Percentiles rank a stretch among this genome's conserved stretches.
Evolutionary conservation across 2,888 invertebrate genomes (phyloP).

Genomic region (Temnothorax unifasciatus): DNA sequence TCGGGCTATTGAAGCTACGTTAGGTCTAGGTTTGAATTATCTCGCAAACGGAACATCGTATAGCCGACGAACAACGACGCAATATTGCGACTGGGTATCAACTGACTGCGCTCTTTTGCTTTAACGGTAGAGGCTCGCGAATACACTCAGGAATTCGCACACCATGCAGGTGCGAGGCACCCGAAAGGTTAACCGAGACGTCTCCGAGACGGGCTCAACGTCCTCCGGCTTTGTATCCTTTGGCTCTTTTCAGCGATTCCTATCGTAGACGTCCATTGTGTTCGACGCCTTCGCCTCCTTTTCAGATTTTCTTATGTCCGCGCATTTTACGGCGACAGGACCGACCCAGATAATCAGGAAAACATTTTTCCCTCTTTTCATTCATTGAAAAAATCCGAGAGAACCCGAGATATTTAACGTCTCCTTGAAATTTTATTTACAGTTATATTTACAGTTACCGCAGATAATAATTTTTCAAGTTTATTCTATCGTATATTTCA

Average conservation of each 20-base stretch:
- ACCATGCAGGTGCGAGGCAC: conserved; percentile 36
- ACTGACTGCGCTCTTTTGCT: conserved; percentile 41
- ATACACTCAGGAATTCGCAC: conserved; percentile 33
- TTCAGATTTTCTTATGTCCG: conserved; percentile 1
- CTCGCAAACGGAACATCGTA: conserved; percentile 2
- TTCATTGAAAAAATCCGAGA: background rate
- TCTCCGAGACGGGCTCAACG: conserved; percentile 10
- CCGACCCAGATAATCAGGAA: background rate
- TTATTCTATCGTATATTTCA: background rate
- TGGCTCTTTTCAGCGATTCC: conserved; percentile 29
- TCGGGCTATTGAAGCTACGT: conserved; percentile 34
- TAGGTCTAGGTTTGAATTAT: conserved; percentile 33
- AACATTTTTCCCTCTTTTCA: background rate
- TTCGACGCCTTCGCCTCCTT: background rate
- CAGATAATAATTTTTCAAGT: background rate
- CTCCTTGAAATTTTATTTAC: background rate
- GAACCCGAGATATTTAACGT: background rate
- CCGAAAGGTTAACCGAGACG: conserved; percentile 45
- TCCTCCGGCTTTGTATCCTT: background rate
- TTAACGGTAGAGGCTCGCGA: conserved; percentile 36
- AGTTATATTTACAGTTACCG: background rate
- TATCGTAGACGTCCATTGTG: conserved; percentile 1
- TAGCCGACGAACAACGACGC: background rate
- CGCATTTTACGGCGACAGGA: background rate
- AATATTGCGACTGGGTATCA: conserved; percentile 25